Percentiles rank a stretch among this genome's conserved stretches.
These are phyloP conservation scores for Azemiops feae DNA, from an alignment of 2,113 vertebrate species.

Conservation along the genomic window DNA sequence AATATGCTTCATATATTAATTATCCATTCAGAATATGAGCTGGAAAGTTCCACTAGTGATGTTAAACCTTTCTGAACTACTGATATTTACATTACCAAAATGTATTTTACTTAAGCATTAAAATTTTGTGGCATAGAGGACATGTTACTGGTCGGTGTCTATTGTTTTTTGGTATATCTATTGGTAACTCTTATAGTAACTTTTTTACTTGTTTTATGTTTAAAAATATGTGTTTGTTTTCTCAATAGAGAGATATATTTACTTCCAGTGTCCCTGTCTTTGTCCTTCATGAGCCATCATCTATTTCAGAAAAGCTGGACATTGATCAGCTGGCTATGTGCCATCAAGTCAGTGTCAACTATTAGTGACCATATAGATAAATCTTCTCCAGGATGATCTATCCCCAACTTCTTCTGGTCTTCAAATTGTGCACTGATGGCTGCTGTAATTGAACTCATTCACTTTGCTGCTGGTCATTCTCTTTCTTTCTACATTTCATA, in stretches of 20 bases:
- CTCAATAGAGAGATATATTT: background rate
- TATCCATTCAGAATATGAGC: background rate
- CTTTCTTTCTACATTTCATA: background rate
- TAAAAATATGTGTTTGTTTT: background rate
- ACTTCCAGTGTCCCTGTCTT: background rate
- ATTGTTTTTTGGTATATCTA: background rate
- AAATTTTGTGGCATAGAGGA: constrained; percentile 5
- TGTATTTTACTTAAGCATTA: constrained; percentile 21
- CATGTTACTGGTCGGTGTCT: background rate
- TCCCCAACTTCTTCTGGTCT: background rate
- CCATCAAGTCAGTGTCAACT: background rate
- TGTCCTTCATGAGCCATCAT: background rate
- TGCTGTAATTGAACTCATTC: background rate
- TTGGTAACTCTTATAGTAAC: background rate
- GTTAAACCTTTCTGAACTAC: background rate
- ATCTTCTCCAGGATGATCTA: background rate
- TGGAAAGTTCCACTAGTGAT: background rate
- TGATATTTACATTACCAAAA: constrained; percentile 25
- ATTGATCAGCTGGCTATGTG: background rate
- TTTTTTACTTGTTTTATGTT: background rate
- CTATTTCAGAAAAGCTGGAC: background rate
- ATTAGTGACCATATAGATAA: background rate
- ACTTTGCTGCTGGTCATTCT: background rate
- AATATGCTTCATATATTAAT: background rate
- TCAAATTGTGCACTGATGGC: background rate